Base-by-base conservation (phyloP, 2,888 invertebrate species). In the Periphyllus acericola region DNA sequence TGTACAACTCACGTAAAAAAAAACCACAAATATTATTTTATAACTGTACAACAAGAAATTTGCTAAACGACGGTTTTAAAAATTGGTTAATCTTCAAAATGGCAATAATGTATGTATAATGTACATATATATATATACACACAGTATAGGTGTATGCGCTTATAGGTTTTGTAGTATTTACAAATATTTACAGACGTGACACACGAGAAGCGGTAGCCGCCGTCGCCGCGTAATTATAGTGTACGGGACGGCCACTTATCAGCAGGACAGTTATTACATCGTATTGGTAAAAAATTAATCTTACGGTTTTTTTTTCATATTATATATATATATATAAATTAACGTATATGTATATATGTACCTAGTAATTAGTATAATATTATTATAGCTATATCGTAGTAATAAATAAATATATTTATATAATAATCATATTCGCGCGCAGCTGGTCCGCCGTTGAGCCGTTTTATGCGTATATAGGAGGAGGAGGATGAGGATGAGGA, bases 11-110 rank as follows among this genome's bases (percentile, higher is more conserved):
- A 34, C 60, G 80, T 60, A 79, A 80, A 85, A 79, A 80, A 85
- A 79, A 86, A 86, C 68, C 86, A 80, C 72, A 80, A 86, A 72
- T 74, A 52, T 74, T 66, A 82, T 40, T 46, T 46, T 82, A 71
- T 66, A 21, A 66, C 60, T 87, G 81, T 87, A 87, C 87, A 87
- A 80, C 6, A 40, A 87, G n/a, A 74, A 81, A 66, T 87, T 81
- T 66, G 60, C 87, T 87, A 87, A 81, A 81, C 60, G 71, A 68
- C 34, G 68, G 46, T 76, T 87, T 74, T 80, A 29, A 46, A 80
- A 86, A 86, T 60, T 36, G 32, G n/a, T 72, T 80, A 36, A 80
- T 81, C 0, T 52, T 80, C 66, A 60, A 80, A 79, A 74, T 60
- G 32, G 46, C 34, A 80, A 80, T 87, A n/a, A n/a, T n/a, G n/a